A percentile compares a stretch with the other conserved stretches of the same genome.
Conservation (phyloP, 2,888 invertebrate genomes). For the Synergus gifuensis region DNA sequence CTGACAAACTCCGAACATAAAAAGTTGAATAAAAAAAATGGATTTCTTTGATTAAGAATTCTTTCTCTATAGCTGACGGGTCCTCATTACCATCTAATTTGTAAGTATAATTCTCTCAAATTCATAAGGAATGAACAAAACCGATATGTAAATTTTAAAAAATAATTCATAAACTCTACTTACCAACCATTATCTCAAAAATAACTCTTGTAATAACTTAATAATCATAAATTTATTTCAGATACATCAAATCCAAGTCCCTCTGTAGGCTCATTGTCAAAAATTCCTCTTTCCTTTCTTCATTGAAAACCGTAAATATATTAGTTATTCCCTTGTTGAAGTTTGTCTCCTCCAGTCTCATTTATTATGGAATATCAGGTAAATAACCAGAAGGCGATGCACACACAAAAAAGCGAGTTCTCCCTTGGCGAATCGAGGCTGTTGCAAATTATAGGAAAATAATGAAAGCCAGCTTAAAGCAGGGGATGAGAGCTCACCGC, state of each 20-base stretch:
- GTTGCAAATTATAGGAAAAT: conserved; percentile 76
- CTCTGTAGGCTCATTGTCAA: not conserved
- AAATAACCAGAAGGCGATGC: conserved; percentile 29
- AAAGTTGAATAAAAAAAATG: no score
- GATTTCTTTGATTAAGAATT: no score
- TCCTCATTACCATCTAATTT: no score
- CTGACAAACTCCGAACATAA: no score
- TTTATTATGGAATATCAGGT: conserved; percentile 31
- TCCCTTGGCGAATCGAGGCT: conserved; percentile 57
- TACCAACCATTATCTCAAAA: not conserved
- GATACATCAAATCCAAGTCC: not conserved
- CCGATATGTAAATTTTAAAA: not conserved
- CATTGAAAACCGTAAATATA: not conserved
- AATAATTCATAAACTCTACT: not conserved
- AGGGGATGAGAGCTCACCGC: conserved; percentile 55
- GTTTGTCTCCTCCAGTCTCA: conserved; percentile 8
- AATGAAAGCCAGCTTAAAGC: conserved; percentile 75
- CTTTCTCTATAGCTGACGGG: no score
- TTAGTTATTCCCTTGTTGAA: not conserved
- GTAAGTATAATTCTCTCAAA: no score
- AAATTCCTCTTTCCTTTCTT: not conserved
- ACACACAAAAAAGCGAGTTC: conserved; percentile 44
- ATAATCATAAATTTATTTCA: not conserved
- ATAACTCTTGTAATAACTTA: not conserved
- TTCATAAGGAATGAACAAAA: no score